Base-by-base conservation (phyloP, 1,140 invertebrate genomes). In the Drosophila fuyamai region DNA sequence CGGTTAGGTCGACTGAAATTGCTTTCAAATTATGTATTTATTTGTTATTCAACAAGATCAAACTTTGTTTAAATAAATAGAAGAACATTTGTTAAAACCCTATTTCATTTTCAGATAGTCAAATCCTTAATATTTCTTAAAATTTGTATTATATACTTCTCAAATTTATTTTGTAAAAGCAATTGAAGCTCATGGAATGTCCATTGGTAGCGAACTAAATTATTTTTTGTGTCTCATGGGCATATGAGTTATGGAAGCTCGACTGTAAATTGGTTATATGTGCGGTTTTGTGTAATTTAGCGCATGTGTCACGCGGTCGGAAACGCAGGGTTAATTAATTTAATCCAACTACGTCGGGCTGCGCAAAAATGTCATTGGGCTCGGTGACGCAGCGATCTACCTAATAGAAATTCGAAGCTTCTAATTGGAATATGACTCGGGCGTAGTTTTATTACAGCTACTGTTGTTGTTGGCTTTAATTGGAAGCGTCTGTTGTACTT, bases 371-470 rank as follows among this genome's bases (percentile, higher is more conserved):
- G 70, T 58, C 83, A 88, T 75, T 86, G 83, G 76, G 57, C 73
- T 40, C 62, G 83, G 79, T 86, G 83, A 86, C 83, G 83, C 80
- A 88, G 83, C 84, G 76, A 47, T 68, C 48, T 60, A 80, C 67
- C 84, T 84, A 89, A 89, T 89, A 89, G 85, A 85, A 89, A 88
- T 78, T 84, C 80, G 84, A 89, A 80, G 77, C 68, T 81, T 84
- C 59, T 88, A 89, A 89, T 88, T 89, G 65, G 76, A 89, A 89
- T 83, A 58, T 63, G 76, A 80, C 67, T 76, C 76, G 9, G 27
- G 36, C 10, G 27, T 47, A 13, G 14, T 54, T 18, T n/a, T 75
- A 62, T 59, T 62, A 50, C 57, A 77, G 47, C 56, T 32, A 53
- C 41, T 74, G 57, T 65, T 61, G 71, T 56, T 47, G 56, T 66